These are phyloP conservation scores for Phylloscopus collybita DNA, from an alignment of 2,797 vertebrate species.

Conservation along the genomic window DNA sequence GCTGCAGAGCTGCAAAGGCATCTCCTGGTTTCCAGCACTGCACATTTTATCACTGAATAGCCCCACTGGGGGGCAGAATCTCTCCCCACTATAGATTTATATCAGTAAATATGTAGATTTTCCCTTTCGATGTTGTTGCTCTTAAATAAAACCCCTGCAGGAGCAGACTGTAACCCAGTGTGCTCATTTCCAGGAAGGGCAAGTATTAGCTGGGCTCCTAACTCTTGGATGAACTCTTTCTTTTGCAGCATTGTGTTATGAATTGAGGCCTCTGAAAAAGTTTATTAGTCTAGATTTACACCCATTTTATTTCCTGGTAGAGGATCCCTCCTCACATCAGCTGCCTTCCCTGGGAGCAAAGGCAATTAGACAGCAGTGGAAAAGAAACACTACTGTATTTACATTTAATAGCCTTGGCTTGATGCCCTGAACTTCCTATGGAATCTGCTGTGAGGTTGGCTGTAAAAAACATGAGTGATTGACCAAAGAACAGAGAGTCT, in stretches of 20 bases:
- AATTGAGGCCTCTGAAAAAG: background rate
- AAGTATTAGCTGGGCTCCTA: background rate
- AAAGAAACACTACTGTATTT: constrained; percentile 34
- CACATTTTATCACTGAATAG: background rate
- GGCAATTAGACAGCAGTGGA: constrained; percentile 46
- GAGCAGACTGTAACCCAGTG: background rate
- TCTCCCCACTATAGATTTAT: background rate
- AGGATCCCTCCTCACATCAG: background rate
- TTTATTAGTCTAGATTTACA: constrained; percentile 17
- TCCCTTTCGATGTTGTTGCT: background rate
- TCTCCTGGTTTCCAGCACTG: background rate
- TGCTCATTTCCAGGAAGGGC: background rate
- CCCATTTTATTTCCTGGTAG: background rate
- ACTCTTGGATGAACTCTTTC: constrained; percentile 42
- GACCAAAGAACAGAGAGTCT: background rate
- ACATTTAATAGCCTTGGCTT: constrained; percentile 33
- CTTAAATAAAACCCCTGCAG: background rate
- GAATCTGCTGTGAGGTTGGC: constrained; percentile 23
- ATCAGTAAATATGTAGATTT: background rate
- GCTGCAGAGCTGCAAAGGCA: background rate
- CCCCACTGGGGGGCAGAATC: background rate
- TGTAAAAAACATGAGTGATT: background rate
- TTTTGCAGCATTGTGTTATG: background rate
- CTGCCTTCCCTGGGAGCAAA: constrained; percentile 27
- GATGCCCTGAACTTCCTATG: constrained; percentile 33